phyloP scores from a whole-genome alignment of 2,113 vertebrate genomes.

The Mastomys coucha region DNA sequence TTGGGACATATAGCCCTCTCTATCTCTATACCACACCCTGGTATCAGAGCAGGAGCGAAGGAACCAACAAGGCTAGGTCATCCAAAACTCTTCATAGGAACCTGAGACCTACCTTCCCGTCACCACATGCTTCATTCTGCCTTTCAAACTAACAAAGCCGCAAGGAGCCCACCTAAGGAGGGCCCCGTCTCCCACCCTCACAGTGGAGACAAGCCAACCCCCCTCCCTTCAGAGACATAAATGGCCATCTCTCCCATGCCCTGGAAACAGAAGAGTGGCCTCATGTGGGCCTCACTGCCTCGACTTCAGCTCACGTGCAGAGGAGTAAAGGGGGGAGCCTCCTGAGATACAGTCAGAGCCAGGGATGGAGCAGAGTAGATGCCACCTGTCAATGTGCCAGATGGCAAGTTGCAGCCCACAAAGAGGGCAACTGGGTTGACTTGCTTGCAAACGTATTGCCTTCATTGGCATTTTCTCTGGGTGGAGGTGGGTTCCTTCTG shows the following conservation, averaged over 20 bases:
- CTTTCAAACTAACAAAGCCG: neutral
- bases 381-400: neutral
- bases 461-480: neutral
- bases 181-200: neutral
- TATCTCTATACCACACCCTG: neutral
- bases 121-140: neutral
- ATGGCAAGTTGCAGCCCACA: neutral
- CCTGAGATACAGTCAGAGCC: neutral
- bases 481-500: neutral
- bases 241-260: neutral
- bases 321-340: neutral
- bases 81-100: neutral
- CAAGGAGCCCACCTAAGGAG: accelerated
- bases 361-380: neutral
- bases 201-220: neutral
- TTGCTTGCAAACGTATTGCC: neutral
- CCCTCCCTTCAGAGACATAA: neutral
- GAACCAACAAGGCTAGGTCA: neutral
- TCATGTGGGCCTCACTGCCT: neutral
- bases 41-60: neutral
- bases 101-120: neutral
- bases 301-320: neutral
- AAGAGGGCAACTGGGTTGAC: neutral
- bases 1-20: neutral
- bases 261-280: neutral